Evolutionary conservation across 2,113 vertebrate species (phyloP).

Genomic region (Micromys minutus): DNA sequence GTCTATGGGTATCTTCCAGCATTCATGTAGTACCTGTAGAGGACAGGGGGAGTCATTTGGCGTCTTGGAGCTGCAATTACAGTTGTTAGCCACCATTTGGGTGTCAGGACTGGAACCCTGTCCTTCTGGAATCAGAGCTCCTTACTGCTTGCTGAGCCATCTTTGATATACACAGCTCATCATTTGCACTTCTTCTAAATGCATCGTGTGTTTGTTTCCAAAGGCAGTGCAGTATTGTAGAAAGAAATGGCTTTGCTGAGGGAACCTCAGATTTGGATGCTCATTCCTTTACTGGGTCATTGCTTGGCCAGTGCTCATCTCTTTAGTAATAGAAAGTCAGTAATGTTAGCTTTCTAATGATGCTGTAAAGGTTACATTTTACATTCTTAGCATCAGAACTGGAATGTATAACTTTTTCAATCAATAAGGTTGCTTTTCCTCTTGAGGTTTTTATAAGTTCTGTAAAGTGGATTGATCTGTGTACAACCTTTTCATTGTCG

Average conservation of each 20-base stretch:
- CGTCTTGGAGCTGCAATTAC: background rate
- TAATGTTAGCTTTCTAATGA: background rate
- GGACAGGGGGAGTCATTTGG: background rate
- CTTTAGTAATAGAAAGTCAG: background rate
- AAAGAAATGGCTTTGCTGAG: background rate
- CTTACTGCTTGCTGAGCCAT: background rate
- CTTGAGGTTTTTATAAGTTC: background rate
- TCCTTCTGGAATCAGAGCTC: background rate
- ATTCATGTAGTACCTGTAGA: background rate
- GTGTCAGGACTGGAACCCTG: background rate
- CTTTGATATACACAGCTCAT: background rate
- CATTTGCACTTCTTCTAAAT: background rate
- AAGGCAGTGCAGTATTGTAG: background rate
- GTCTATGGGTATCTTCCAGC: background rate
- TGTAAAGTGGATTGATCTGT: background rate
- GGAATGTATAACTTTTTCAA: background rate
- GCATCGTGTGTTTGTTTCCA: background rate
- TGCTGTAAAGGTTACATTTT: background rate
- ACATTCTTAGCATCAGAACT: background rate
- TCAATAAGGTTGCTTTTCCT: background rate
- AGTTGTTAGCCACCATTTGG: background rate
- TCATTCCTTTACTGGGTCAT: background rate
- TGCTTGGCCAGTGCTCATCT: background rate
- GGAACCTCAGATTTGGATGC: background rate
- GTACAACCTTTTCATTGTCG: background rate